Conservation (phyloP, 2,113 vertebrate genomes). For the Ranitomeya variabilis region DNA sequence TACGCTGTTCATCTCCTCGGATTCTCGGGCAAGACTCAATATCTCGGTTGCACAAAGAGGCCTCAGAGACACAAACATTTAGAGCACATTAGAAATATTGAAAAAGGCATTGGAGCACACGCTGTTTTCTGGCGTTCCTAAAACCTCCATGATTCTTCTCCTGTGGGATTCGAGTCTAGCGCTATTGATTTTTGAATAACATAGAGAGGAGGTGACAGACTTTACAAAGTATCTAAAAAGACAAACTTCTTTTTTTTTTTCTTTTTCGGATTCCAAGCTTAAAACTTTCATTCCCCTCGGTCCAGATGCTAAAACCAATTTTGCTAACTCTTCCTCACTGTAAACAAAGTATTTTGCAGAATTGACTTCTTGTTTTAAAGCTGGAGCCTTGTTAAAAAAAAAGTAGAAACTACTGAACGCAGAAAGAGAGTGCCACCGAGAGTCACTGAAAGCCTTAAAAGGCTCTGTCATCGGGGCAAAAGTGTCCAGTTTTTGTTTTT, state of each 20-base stretch:
- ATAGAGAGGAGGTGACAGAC: constrained; percentile 16
- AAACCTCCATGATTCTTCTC: constrained; percentile 22
- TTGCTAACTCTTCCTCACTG: neutral
- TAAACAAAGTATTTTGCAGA: neutral
- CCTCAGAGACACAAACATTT: constrained; percentile 13
- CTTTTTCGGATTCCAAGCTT: neutral
- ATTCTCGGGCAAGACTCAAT: constrained; percentile 8
- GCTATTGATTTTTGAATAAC: constrained; percentile 21
- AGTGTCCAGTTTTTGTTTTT: no score
- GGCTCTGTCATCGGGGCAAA: neutral
- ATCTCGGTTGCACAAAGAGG: neutral
- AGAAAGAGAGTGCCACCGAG: neutral
- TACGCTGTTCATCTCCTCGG: neutral
- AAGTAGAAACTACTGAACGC: neutral
- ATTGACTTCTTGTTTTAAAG: neutral
- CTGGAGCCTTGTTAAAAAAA: neutral
- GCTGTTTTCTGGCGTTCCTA: constrained; percentile 3
- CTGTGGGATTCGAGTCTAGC: neutral
- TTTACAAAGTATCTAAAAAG: constrained; percentile 12
- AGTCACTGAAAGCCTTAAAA: neutral
- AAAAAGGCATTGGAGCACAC: constrained; percentile 17
- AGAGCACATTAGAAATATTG: constrained; percentile 26
- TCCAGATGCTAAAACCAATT: neutral
- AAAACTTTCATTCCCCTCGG: constrained; percentile 17
- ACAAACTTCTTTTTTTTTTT: neutral